Base-by-base conservation (phyloP, 2,113 vertebrate genomes). In the Leuciscus idus region DNA sequence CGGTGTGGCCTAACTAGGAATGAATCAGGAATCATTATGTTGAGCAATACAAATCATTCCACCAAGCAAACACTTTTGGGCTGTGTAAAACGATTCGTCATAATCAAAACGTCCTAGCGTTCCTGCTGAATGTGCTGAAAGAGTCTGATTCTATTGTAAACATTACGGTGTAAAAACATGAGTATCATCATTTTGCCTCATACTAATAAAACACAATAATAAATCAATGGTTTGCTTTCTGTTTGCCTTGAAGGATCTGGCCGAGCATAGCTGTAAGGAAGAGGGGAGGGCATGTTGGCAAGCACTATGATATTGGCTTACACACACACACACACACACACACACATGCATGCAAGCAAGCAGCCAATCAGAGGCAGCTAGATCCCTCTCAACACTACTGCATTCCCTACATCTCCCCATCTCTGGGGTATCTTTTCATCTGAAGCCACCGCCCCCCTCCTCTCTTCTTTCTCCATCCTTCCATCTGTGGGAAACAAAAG, bases 401-500 rank as follows among this genome's bases (percentile, higher is more conserved):
- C 88, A 83, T 62, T 89, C 83, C 73, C 48, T 46, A 66, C 57
- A 87, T 89, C 81, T 86, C 52, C 9, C 62, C 72, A 88, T 86
- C 81, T 81, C 88, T 86, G 66, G 81, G 74, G 81, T 86, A 89
- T 87, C 68, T 84, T 81, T 86, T 83, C 81, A 88, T 87, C 81
- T 75, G 73, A 84, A 72, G 77, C 75, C 52, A 48, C 66, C 50
- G 39, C 70, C 52, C 62, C 52, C 61, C 15, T 57, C 59, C 43
- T 62, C 70, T 72, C 13, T 21, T 74, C 81, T 77, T 19, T 72
- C 46, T 79, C 57, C 50, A 84, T 85, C 78, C 82, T 79, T 88
- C 77, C 82, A 77, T 88, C 82, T 88, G 84, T 81, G 87, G 46
- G 76, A 89, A 89, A 87, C 89, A 90, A 90, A 90, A 82, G 84